Base-by-base conservation (phyloP, 2,888 invertebrate species). In the Drosophila tanythrix region DNA sequence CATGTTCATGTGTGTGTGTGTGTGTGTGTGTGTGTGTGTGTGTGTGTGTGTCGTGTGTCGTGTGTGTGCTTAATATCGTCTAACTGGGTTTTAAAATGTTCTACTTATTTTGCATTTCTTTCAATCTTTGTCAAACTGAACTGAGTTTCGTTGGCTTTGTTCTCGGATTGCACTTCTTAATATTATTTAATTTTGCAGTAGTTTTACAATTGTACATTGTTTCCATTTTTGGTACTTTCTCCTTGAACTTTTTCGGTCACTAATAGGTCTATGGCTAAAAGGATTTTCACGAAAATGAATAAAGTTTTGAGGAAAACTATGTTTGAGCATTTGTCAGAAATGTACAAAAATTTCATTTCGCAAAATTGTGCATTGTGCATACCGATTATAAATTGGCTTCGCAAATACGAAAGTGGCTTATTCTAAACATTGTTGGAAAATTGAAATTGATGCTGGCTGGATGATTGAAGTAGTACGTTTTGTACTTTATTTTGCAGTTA, bases 391-490 rank as follows among this genome's bases (percentile, higher is more conserved):
- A 38, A 46, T 46, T 46, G 46, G 13, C 43, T 7, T 18, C 3
- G 27, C 11, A 56, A 29, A 27, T 29, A 4, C 18, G 13, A 56
- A 13, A n/a, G 27, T 27, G 27, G 27, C n/a, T 56, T 38, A 38
- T 27, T n/a, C n/a, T n/a, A 8, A 27, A 29, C 38, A 36, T 36
- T 36, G 18, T 36, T 4, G 18, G 0, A 11, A 27, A 55, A 29
- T 27, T 18, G 11, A 55, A 27, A 29, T 36, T 27, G 18, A n/a
- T 18, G 21, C n/a, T 55, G 55, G 25, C 13, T n/a, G n/a, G n/a
- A 7, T 55, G 3, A 27, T 18, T n/a, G 31, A 11, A 33, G 64
- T 11, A 51, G 56, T 60, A 63, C 35, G 55, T 64, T 48, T 56
- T 2, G n/a, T 3, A 8, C 2, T 13, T 56, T 53, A 29, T n/a